Conservation (phyloP, 2,888 invertebrate genomes). For the Spatulosminthurus flaviceps region DNA sequence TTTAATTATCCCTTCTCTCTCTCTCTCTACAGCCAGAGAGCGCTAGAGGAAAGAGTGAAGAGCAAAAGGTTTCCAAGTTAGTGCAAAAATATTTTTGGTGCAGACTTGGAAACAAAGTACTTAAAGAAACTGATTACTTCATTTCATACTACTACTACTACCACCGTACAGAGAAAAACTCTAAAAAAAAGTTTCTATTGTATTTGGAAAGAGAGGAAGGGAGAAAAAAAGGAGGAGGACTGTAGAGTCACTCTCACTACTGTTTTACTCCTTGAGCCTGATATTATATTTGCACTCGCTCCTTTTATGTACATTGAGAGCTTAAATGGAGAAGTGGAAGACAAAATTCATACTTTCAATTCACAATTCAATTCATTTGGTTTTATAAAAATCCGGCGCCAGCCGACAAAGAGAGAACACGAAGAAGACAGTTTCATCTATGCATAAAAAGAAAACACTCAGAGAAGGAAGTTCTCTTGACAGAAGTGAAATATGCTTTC, state of each 20-base stretch:
- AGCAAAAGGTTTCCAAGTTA: slow-evolving; percentile 1
- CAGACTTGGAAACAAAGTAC: slow-evolving; percentile 19
- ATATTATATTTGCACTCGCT: background rate
- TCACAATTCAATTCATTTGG: slow-evolving; percentile 62
- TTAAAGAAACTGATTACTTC: slow-evolving; percentile 25
- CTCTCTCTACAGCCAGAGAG: background rate
- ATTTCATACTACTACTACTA: background rate
- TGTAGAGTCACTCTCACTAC: background rate
- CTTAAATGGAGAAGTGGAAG: slow-evolving; percentile 36
- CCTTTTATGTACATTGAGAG: background rate
- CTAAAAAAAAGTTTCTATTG: background rate
- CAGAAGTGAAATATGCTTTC: slow-evolving; percentile 64
- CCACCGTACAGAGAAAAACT: background rate
- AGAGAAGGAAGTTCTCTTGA: slow-evolving; percentile 64
- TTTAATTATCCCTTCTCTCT: slow-evolving; percentile 24
- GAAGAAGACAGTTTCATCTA: slow-evolving; percentile 63
- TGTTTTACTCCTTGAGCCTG: background rate
- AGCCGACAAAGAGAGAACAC: slow-evolving; percentile 55
- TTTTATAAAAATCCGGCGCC: slow-evolving; percentile 61
- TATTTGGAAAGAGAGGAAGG: too few species aligned
- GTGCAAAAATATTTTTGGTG: slow-evolving; percentile 13
- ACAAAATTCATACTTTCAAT: slow-evolving; percentile 56
- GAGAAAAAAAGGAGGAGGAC: too few species aligned
- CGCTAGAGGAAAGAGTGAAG: background rate
- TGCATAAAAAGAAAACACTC: slow-evolving; percentile 64